Conservation (phyloP, 2,888 invertebrate species). For the Coleophora deauratella region DNA sequence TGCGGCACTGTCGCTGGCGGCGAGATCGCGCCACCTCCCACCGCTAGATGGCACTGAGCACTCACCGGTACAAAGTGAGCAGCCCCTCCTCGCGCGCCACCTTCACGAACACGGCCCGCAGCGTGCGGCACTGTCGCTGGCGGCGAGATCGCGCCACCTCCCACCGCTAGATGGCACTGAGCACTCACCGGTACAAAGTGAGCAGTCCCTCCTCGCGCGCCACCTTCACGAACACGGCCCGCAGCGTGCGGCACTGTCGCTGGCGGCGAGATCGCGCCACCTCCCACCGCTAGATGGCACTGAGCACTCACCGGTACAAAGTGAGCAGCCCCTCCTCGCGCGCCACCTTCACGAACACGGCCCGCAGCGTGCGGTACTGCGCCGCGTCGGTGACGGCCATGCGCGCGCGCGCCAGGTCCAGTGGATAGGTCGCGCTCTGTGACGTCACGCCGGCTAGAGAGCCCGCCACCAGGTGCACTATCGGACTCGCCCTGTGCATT, state of each 20-base stretch:
- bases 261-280: too few species aligned
- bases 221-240: conserved; percentile 79
- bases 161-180: too few species aligned
- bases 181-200: conserved; percentile 15
- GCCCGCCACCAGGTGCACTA: conserved; percentile 87
- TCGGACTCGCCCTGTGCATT: conserved; percentile 37
- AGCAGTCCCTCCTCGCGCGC: conserved; percentile 23
- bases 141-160: too few species aligned
- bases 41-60: too few species aligned
- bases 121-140: conserved; percentile 77
- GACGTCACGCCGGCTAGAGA: conserved; percentile 97
- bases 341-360: conserved; percentile 80
- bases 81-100: conserved; percentile 55
- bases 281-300: too few species aligned
- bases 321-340: conserved; percentile 5
- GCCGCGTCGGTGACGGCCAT: conserved; percentile 95
- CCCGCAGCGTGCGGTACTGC: conserved; percentile 74
- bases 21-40: too few species aligned
- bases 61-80: conserved; percentile 13
- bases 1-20: conserved; percentile 80
- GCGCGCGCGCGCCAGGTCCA: conserved; percentile 96
- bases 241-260: conserved; percentile 75
- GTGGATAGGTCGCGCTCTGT: conserved; percentile 94
- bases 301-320: conserved; percentile 15
- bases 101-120: conserved; percentile 76